These are phyloP conservation scores for Alosa sapidissima DNA, from an alignment of 2,797 vertebrate species.

Conservation along the genomic window DNA sequence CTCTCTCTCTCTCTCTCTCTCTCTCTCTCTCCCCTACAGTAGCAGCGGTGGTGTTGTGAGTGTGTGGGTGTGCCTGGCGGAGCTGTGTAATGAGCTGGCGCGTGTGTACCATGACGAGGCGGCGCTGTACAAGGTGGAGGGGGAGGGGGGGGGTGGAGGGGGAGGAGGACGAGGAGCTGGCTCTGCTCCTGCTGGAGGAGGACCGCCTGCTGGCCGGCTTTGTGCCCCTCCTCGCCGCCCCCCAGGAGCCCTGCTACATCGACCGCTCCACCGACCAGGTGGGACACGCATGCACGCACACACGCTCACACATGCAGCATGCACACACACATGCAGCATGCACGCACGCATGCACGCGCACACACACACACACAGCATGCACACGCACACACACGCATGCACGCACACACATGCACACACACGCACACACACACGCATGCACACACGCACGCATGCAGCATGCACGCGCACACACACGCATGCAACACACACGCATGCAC, in stretches of 20 bases:
- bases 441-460: neutral
- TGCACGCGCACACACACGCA: neutral
- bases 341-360: slow-evolving; percentile 45
- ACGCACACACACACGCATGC: slow-evolving; percentile 2
- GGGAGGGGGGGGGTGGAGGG: slow-evolving; percentile 81
- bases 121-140: slow-evolving; percentile 87
- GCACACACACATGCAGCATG: slow-evolving; percentile 12
- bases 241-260: slow-evolving; percentile 96
- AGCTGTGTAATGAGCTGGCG: slow-evolving; percentile 92
- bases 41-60: slow-evolving; percentile 80
- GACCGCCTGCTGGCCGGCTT: slow-evolving; percentile 78
- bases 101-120: slow-evolving; percentile 91
- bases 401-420: slow-evolving; percentile 1
- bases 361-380: slow-evolving; percentile 14
- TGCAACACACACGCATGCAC: no score
- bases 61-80: slow-evolving; percentile 91
- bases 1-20: no score
- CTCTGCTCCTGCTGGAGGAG: slow-evolving; percentile 76
- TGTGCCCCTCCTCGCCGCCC: slow-evolving; percentile 78
- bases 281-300: slow-evolving; percentile 55
- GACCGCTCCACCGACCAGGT: slow-evolving; percentile 90
- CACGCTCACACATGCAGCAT: slow-evolving; percentile 27
- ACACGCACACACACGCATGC: slow-evolving; percentile 7
- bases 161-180: slow-evolving; percentile 84
- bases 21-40: slow-evolving; percentile 13